Conservation (phyloP, 1,140 invertebrate species). For the Trachelipus rathkii region DNA sequence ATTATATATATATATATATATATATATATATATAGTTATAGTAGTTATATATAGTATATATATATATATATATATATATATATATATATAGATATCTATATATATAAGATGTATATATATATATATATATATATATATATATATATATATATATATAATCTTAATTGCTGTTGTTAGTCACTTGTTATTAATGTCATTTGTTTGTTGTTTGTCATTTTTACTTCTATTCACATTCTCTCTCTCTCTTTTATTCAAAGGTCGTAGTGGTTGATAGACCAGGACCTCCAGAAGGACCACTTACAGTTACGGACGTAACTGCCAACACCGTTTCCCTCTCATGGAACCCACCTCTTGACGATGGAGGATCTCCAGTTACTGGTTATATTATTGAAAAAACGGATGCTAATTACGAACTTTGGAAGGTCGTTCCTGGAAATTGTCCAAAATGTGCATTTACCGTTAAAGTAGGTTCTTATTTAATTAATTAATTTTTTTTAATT, state of each 20-base stretch:
- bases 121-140: too few species aligned
- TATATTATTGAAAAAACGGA: conserved; percentile 91
- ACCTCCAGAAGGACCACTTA: conserved; percentile 76
- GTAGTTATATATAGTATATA: background rate
- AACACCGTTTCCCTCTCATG: conserved; percentile 90
- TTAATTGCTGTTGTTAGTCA: too few species aligned
- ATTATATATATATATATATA: conserved; percentile 19
- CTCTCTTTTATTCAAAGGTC: conserved; percentile 26
- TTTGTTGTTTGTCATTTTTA: too few species aligned
- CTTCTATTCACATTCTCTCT: too few species aligned
- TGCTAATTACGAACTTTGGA: conserved; percentile 80
- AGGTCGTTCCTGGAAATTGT: conserved; percentile 81
- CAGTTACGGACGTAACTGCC: conserved; percentile 69
- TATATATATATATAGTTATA: conserved; percentile 15
- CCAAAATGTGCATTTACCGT: conserved; percentile 82
- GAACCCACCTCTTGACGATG: conserved; percentile 88
- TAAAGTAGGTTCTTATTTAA: conserved; percentile 53
- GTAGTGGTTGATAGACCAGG: conserved; percentile 86
- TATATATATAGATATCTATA: too few species aligned
- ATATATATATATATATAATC: too few species aligned
- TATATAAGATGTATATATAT: too few species aligned
- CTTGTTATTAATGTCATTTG: too few species aligned
- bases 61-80: too few species aligned
- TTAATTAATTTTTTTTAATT: background rate
- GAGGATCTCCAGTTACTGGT: conserved; percentile 89